A percentile compares a stretch with the other conserved stretches of the same genome.
Conservation (phyloP, 2,888 invertebrate genomes). For the Taphrorychus bicolor region DNA sequence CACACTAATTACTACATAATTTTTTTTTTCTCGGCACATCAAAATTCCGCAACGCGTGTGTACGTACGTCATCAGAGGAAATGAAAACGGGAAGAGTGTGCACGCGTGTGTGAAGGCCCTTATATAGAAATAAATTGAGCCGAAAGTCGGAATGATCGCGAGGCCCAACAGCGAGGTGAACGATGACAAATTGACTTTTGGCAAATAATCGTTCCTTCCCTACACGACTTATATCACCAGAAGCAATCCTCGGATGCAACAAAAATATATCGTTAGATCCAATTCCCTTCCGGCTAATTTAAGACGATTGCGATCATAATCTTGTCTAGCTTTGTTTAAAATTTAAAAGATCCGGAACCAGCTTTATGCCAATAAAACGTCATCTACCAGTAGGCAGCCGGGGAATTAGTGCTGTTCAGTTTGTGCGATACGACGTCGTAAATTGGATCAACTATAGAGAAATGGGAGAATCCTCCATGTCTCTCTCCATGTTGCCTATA, state of each 20-base stretch:
- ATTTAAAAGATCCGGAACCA: conserved; percentile 39
- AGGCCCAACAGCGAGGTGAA: conserved; percentile 55
- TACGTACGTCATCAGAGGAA: conserved; percentile 50
- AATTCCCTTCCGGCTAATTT: conserved; percentile 30
- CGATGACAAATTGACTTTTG: conserved; percentile 49
- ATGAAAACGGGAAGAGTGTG: conserved; percentile 59
- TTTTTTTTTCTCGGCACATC: too few species aligned
- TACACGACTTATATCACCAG: too few species aligned
- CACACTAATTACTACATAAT: not conserved
- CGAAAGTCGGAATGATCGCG: conserved; percentile 61
- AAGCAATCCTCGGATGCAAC: too few species aligned
- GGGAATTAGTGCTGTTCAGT: conserved; percentile 38
- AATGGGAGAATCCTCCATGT: conserved; percentile 34
- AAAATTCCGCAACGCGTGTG: conserved; percentile 50
- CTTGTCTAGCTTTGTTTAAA: conserved; percentile 32
- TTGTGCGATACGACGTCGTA: conserved; percentile 36
- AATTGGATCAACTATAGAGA: conserved; percentile 38
- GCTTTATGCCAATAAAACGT: conserved; percentile 42
- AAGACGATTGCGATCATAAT: conserved; percentile 19
- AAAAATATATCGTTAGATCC: conserved; percentile 16
- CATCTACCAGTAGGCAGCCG: conserved; percentile 41
- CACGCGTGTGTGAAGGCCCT: conserved; percentile 46
- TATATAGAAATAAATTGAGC: conserved; percentile 54
- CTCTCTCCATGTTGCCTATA: conserved; percentile 17
- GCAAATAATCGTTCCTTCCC: conserved; percentile 5